phyloP scores from a whole-genome alignment of 2,888 invertebrate genomes.

The Mermis nigrescens region DNA sequence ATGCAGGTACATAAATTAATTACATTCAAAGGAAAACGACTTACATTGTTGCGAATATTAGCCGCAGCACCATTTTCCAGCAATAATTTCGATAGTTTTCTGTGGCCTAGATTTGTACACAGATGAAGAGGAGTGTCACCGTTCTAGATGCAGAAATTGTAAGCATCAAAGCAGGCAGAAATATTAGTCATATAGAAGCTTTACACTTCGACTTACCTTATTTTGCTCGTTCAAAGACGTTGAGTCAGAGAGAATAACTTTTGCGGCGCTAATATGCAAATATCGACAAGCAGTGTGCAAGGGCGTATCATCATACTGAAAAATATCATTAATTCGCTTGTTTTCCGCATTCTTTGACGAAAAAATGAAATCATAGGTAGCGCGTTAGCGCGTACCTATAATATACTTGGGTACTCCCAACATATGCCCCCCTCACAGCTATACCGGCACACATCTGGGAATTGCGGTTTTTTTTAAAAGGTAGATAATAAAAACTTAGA shows the following conservation, averaged over 20 bases:
- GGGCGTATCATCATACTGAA: slow-evolving; percentile 78
- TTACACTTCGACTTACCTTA: slow-evolving; percentile 43
- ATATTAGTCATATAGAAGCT: slow-evolving; percentile 7
- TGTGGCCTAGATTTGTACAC: slow-evolving; percentile 72
- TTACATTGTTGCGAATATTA: slow-evolving; percentile 50
- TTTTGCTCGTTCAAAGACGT: slow-evolving; percentile 70
- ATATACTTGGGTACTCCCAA: no score
- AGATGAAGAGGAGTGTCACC: slow-evolving; percentile 85
- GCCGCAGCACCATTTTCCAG: slow-evolving; percentile 63
- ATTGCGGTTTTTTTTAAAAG: no score
- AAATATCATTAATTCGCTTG: no score
- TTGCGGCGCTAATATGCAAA: slow-evolving; percentile 82
- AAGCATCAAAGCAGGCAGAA: slow-evolving; percentile 6
- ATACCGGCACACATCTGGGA: no score
- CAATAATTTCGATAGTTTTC: slow-evolving; percentile 71
- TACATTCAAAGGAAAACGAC: no score
- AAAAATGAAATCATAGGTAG: no score
- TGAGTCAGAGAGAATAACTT: slow-evolving; percentile 73
- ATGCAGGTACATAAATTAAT: no score
- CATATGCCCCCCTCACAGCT: no score
- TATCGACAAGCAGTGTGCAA: slow-evolving; percentile 83
- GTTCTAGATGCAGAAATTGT: slow-evolving; percentile 41
- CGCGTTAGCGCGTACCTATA: no score
- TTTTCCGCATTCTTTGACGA: no score
- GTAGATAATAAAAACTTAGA: no score